Evolutionary conservation across 1,140 invertebrate genomes (phyloP), one percentile per base, ranked within the genome.

Genomic region (Medauroidea extradentata): DNA sequence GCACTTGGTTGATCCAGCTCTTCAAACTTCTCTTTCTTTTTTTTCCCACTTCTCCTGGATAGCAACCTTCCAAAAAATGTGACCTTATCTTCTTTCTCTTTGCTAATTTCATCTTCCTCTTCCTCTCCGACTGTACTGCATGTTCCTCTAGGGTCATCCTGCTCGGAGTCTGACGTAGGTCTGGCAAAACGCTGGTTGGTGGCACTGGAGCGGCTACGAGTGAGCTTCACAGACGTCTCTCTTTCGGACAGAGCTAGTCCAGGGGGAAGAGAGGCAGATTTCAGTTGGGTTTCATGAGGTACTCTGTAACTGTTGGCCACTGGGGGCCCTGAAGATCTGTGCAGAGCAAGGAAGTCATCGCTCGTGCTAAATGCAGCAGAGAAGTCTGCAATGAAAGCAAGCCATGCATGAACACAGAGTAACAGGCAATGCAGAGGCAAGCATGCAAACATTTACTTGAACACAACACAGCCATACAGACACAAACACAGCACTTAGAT

Each of bases 181-280:
- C 69, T 62, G 16, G 63, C 67, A 72, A 18, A 46, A 74, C 72
- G 27, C 69, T 67, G 3, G 63, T 71, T 71, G 21, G 67, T 69
- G 7, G 71, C 74, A 59, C 71, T 76, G n/a, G 72, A 75, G 18
- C 64, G 68, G 63, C 73, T 76, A 13, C 74, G 14, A 68, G 63
- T 38, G 9, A 64, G 42, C 43, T 63, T 63, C 39, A 52, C 44
- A n/a, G 54, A 75, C 16, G 73, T 68, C 41, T 76, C 19, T 11
- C 11, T 34, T 70, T 74, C 29, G 68, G 78, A 77, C 3, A 80
- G 69, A 19, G 79, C 79, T 53, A 81, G 74, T 48, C 84, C 83
- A 19, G 83, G 83, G 46, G 85, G 85, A 38, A 87, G 71, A 56
- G 85, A 86, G 24, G 83, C 83, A 34, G 84, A 86, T 74, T 86